Percentiles rank a stretch among this genome's conserved stretches.
Evolutionary conservation across 2,797 vertebrate species (phyloP).

Genomic region (Pygocentrus nattereri): DNA sequence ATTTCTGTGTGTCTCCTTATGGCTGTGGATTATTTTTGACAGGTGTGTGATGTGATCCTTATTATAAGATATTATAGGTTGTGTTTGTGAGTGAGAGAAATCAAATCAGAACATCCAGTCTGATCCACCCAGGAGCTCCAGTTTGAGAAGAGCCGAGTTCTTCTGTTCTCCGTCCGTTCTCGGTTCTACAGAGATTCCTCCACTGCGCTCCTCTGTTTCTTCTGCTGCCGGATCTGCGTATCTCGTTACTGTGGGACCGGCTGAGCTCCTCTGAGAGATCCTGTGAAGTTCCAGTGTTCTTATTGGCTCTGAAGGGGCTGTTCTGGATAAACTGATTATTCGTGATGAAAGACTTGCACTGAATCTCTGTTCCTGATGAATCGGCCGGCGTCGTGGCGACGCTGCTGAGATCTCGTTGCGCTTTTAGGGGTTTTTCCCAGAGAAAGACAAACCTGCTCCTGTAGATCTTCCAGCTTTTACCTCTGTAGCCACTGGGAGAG

Average conservation of each 20-base stretch:
- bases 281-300: conserved; percentile 22
- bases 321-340: background rate
- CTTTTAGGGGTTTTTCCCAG: background rate
- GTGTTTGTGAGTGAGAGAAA: too few species aligned
- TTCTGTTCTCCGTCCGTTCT: background rate
- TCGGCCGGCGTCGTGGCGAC: background rate
- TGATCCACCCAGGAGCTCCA: too few species aligned
- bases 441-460: too few species aligned
- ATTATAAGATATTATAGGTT: too few species aligned
- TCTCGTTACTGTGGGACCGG: conserved; percentile 25
- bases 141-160: too few species aligned
- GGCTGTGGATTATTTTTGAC: too few species aligned
- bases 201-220: background rate
- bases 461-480: too few species aligned
- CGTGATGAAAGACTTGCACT: background rate
- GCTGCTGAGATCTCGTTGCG: background rate
- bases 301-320: background rate
- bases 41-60: too few species aligned
- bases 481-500: too few species aligned
- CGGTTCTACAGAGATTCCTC: background rate
- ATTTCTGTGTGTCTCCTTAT: too few species aligned
- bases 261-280: background rate
- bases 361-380: background rate
- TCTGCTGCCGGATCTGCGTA: conserved; percentile 10
- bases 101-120: too few species aligned